Base-by-base conservation (phyloP, 2,888 invertebrate species). In the Mesochorus sp. region DNA sequence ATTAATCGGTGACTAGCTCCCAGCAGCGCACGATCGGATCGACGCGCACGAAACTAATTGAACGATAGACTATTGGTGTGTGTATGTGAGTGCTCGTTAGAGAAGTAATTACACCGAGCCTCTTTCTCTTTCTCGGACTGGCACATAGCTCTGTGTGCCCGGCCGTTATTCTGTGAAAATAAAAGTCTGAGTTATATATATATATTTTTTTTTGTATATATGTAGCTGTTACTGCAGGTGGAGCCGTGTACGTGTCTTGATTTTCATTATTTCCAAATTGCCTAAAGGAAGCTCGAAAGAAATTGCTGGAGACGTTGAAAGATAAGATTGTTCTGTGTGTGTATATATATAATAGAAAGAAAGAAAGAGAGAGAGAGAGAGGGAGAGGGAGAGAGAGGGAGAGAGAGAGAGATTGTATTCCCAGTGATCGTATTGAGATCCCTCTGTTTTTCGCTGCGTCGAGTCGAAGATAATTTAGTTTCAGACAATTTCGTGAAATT, bases 21-120 rank as follows among this genome's bases (percentile, higher is more conserved):
- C 19, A 12, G 44, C 6, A 17, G 51, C n/a, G 3, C 21, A 42
- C 70, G 75, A 76, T 73, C 28, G 66, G 39, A 31, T 21, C 14
- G 49, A 55, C 53, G 51, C 26, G 67, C 31, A 47, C 28, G 74
- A 77, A 77, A 81, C 79, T 81, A 79, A 81, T 81, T 77, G 77
- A 79, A 81, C 77, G 79, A 75, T 76, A 75, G 74, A 71, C 57
- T 67, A 77, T 79, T 79, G 67, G 57, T 64, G 37, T 39, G n/a
- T n/a, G n/a, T n/a, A n/a, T n/a, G n/a, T n/a, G n/a, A n/a, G n/a
- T n/a, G 68, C 78, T 81, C 80, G 81, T 79, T 81, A 77, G 74
- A 72, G 64, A 42, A 79, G 74, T 75, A 81, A 81, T 81, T 79
- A 77, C 73, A 44, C 28, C 68, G 28, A 62, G 39, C 61, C 73